phyloP scores from a whole-genome alignment of 2,113 vertebrate genomes.

The Gopherus flavomarginatus region DNA sequence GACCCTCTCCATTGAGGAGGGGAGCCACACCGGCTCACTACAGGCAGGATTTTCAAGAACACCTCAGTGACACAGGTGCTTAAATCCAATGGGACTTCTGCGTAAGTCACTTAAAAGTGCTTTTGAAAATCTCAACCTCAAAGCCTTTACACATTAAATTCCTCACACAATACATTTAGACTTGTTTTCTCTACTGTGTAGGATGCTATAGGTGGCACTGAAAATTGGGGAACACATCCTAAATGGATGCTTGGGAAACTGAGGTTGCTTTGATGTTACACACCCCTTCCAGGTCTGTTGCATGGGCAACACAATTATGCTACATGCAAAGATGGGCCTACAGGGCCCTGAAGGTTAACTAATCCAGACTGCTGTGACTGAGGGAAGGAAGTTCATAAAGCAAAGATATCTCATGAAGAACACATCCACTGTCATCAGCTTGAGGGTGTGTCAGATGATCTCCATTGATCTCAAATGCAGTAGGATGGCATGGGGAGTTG shows the following conservation, averaged over 20 bases:
- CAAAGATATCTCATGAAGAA: no score
- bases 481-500: no score
- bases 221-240: not conserved
- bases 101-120: not conserved
- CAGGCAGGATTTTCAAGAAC: not conserved
- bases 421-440: no score
- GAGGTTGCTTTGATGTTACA: not conserved
- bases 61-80: not conserved
- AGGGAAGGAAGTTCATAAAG: not conserved
- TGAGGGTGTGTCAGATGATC: no score
- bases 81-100: not conserved
- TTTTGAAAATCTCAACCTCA: not conserved
- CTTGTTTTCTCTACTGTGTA: not conserved
- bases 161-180: not conserved
- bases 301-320: not conserved
- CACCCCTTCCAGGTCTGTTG: not conserved
- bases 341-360: not conserved
- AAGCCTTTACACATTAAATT: not conserved
- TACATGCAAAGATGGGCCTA: not conserved
- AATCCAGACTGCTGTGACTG: not conserved
- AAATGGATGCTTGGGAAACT: not conserved
- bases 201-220: not conserved
- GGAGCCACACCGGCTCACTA: no score
- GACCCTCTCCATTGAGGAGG: no score
- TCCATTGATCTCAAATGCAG: no score